A percentile compares a stretch with the other conserved stretches of the same genome.
Conservation (phyloP, 2,797 vertebrate genomes). For the Pseudopleuronectes americanus region DNA sequence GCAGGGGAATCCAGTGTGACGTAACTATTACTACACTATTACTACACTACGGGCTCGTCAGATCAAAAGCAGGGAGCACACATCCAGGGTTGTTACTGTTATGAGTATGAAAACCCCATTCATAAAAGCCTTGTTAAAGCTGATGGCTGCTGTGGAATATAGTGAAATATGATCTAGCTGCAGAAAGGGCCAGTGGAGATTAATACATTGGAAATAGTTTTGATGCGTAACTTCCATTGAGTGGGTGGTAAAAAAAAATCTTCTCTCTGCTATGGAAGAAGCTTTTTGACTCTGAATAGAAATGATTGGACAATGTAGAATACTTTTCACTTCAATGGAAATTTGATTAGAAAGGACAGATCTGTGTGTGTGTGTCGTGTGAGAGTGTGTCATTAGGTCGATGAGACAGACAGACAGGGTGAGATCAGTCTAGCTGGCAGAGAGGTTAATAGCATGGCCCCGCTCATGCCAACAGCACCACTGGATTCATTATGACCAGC, state of each 20-base stretch:
- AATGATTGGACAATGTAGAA: slow-evolving; percentile 77
- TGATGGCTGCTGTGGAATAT: slow-evolving; percentile 55
- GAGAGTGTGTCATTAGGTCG: slow-evolving; percentile 74
- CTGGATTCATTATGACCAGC: slow-evolving; percentile 82
- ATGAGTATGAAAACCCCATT: slow-evolving; percentile 42
- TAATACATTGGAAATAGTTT: slow-evolving; percentile 65
- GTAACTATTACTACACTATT: slow-evolving; percentile 12
- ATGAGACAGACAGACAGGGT: slow-evolving; percentile 77
- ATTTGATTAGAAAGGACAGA: slow-evolving; percentile 78
- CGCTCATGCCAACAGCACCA: slow-evolving; percentile 81
- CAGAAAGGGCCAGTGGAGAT: slow-evolving; percentile 61
- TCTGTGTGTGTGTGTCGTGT: slow-evolving; percentile 44
- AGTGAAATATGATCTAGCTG: slow-evolving; percentile 65
- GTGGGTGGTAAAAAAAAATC: slow-evolving; percentile 56
- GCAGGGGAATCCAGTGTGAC: slow-evolving; percentile 48
- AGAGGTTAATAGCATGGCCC: slow-evolving; percentile 85
- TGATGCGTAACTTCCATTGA: slow-evolving; percentile 69
- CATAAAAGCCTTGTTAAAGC: slow-evolving; percentile 59
- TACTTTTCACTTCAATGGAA: slow-evolving; percentile 75
- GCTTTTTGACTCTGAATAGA: slow-evolving; percentile 72
- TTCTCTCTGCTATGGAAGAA: slow-evolving; percentile 48
- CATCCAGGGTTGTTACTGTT: slow-evolving; percentile 39
- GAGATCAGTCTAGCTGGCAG: slow-evolving; percentile 83
- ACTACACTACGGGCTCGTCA: slow-evolving; percentile 39
- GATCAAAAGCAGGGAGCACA: slow-evolving; percentile 57